A percentile compares a stretch with the other conserved stretches of the same genome.
These are phyloP conservation scores for Drosophila hydei DNA, from an alignment of 1,140 invertebrate species.

Conservation along the genomic window DNA sequence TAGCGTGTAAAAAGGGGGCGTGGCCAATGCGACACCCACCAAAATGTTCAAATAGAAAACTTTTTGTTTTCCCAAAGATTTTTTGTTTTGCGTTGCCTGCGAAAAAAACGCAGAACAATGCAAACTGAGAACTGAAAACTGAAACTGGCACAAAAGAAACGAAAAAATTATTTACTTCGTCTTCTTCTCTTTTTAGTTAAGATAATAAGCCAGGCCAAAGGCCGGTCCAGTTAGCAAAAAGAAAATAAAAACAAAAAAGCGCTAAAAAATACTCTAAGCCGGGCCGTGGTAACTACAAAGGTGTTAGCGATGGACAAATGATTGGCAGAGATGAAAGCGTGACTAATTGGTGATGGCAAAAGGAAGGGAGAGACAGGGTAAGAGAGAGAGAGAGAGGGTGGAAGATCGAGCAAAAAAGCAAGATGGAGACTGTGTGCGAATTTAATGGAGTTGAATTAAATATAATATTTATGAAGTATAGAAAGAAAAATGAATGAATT, in stretches of 20 bases:
- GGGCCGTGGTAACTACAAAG: conserved; percentile 40
- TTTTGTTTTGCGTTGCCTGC: conserved; percentile 9
- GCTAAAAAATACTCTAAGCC: background rate
- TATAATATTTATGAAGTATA: no score
- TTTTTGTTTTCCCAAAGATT: conserved; percentile 55
- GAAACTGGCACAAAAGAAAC: conserved; percentile 61
- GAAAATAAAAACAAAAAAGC: background rate
- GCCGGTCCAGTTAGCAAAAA: conserved; percentile 33
- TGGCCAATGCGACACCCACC: conserved; percentile 46
- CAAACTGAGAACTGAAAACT: conserved; percentile 59
- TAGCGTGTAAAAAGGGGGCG: conserved; percentile 11
- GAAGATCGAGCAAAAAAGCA: background rate
- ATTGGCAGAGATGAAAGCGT: conserved; percentile 28
- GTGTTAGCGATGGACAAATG: conserved; percentile 29
- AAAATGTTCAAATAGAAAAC: conserved; percentile 65
- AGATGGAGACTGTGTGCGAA: no score
- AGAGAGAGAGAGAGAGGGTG: background rate
- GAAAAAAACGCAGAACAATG: conserved; percentile 53
- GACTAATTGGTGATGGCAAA: conserved; percentile 5
- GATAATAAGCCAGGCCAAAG: conserved; percentile 59
- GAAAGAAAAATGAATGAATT: no score
- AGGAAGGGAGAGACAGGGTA: background rate
- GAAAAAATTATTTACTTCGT: conserved; percentile 11
- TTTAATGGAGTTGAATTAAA: no score
- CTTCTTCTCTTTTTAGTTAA: conserved; percentile 25